Conservation (phyloP, 2,113 vertebrate genomes). For the Gopherus flavomarginatus region DNA sequence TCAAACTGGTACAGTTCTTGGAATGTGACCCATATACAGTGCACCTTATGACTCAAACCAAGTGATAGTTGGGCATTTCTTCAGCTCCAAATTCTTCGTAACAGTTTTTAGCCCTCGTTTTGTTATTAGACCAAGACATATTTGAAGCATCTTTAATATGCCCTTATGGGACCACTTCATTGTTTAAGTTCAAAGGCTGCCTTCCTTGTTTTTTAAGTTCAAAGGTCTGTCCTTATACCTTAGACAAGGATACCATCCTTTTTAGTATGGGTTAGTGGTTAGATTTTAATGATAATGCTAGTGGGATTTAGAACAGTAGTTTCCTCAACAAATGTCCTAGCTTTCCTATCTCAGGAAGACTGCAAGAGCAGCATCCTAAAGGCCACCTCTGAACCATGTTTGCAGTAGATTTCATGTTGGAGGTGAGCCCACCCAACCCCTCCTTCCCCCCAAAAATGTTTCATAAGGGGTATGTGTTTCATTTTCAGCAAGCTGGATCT, state of each 20-base stretch:
- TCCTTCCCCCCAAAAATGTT: not conserved
- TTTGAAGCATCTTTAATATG: not conserved
- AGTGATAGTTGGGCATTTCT: not conserved
- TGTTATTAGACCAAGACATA: not conserved
- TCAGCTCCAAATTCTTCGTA: not conserved
- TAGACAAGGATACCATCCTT: not conserved
- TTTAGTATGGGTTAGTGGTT: too few species aligned
- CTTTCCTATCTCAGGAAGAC: too few species aligned
- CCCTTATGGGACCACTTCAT: not conserved
- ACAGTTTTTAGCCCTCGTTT: not conserved
- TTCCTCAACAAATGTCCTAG: not conserved
- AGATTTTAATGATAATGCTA: not conserved
- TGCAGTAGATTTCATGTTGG: too few species aligned
- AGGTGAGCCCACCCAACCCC: too few species aligned
- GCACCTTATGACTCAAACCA: not conserved
- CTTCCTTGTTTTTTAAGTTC: not conserved
- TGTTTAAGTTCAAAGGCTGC: not conserved
- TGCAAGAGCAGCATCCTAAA: too few species aligned
- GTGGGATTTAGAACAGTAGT: not conserved
- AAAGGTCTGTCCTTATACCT: not conserved
- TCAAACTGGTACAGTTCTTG: not conserved
- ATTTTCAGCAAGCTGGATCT: too few species aligned
- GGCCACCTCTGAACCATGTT: too few species aligned
- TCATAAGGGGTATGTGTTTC: not conserved
- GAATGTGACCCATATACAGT: not conserved